Base-by-base conservation (phyloP, 2,113 vertebrate genomes). In the Percopsis transmontana region DNA sequence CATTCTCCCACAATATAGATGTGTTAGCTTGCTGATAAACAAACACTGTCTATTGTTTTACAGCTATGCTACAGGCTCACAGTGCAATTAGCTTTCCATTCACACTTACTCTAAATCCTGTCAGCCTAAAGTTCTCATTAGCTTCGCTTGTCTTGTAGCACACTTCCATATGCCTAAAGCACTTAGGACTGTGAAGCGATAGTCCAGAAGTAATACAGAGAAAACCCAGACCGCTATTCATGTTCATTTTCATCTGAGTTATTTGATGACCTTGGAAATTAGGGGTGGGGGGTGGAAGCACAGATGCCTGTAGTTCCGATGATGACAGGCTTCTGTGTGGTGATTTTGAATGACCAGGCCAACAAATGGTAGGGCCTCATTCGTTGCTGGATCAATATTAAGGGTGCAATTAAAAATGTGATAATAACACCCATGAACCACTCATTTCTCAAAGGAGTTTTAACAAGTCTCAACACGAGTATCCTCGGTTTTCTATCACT, bases 121-220 rank as follows among this genome's bases (percentile, higher is more conserved):
- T 64, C 72, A 62, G 72, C 67, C 70, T 62, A 59, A 77, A 81
- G 66, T 83, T 85, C 74, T 84, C 74, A 85, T 85, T 79, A 65
- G 70, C 72, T 66, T 58, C 55, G 33, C 51, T 24, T 18, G 40
- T 70, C 76, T 78, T 68, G 64, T 68, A 41, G 57, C 82, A 71
- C 74, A 70, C 70, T 76, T 79, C 70, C 72, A 76, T 72, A 65
- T 79, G 82, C 86, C 80, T 52, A 53, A 79, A 83, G 85, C 77
- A 80, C 54, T 5, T 12, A 33, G 66, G 77, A 80, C 60, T 75
- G 58, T 23, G 45, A 74, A 68, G 84, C 81, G 68, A 72, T 74
- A 74, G 79, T 76, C 85, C 86, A 81, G 86, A 84, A 89, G 81
- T 87, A 86, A 90, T 82, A 33, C 77, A 51, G 15, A 65, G 76